A percentile compares a stretch with the other conserved stretches of the same genome.
These are phyloP conservation scores for Temnothorax unifasciatus DNA, from an alignment of 2,888 invertebrate genomes.

Conservation along the genomic window DNA sequence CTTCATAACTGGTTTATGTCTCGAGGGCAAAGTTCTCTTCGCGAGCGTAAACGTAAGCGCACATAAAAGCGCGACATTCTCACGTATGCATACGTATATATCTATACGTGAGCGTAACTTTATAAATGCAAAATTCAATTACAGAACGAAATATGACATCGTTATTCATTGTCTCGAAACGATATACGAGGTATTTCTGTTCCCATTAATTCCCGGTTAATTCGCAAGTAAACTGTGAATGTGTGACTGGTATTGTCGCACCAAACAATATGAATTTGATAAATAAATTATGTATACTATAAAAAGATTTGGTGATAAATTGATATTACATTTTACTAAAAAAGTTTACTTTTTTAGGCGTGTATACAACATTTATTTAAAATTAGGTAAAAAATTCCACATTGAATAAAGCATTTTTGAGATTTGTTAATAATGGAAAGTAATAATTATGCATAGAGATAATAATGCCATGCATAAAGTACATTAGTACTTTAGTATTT, in stretches of 20 bases:
- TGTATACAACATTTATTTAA: neutral
- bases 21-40: slow-evolving; percentile 46
- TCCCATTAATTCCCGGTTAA: neutral
- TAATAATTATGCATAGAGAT: neutral
- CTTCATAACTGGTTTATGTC: slow-evolving; percentile 53
- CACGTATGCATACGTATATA: neutral
- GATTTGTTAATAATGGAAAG: neutral
- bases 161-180: slow-evolving; percentile 22
- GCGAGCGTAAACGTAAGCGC: slow-evolving; percentile 14
- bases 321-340: neutral
- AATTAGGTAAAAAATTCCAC: neutral
- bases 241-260: neutral
- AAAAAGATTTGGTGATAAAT: neutral
- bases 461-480: neutral
- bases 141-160: slow-evolving; percentile 36
- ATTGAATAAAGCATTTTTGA: neutral
- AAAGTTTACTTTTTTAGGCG: neutral
- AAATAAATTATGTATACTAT: neutral
- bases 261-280: slow-evolving; percentile 7
- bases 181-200: neutral
- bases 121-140: slow-evolving; percentile 56
- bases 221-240: neutral
- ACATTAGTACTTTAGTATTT: neutral
- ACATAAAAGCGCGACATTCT: slow-evolving; percentile 44
- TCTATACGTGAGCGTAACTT: slow-evolving; percentile 30